Base-by-base conservation (phyloP, 2,797 vertebrate species). In the Rhinichthys osculus region DNA sequence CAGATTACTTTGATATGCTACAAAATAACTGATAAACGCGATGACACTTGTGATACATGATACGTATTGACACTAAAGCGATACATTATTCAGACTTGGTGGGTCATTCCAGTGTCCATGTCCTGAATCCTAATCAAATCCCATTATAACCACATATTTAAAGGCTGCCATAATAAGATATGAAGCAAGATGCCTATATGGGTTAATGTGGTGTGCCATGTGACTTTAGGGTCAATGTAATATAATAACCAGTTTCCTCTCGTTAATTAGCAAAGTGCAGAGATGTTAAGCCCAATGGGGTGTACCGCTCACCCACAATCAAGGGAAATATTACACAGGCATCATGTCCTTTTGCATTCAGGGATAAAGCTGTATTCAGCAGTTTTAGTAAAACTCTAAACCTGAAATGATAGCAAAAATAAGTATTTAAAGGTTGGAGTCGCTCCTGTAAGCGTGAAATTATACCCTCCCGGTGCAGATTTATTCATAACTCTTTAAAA, bases 231-330 rank as follows among this genome's bases (percentile, higher is more conserved):
- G 86, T 86, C 86, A 81, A 74, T 57, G 70, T 85, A 84, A 87
- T 86, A 83, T 85, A 59, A 87, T 80, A 83, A 73, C 78, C 59
- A 23, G 81, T 80, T 82, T 82, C 33, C 59, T 85, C 82, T 90
- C 74, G 27, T 89, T 88, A 90, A 89, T 89, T 86, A 83, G 83
- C 80, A 86, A 83, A 88, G 84, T 79, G 80, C 85, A 88, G 85
- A 33, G n/a, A 64, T 81, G 73, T 89, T 84, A 88, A 72, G 86
- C 76, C 84, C 79, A 72, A 35, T 71, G 64, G 54, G 50, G 70
- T 84, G 77, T 69, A 76, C 81, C 6, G 13, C 73, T 86, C 70
- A 90, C 44, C 62, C 81, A 81, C 79, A 64, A 79, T 42, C 70
- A 83, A 57, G 47, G 59, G 71, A 85, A 64, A 81, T 67, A 72